Evolutionary conservation across 2,888 invertebrate species (phyloP), one percentile per base, ranked within the genome.

Genomic region (Drosophila maculinotata): DNA sequence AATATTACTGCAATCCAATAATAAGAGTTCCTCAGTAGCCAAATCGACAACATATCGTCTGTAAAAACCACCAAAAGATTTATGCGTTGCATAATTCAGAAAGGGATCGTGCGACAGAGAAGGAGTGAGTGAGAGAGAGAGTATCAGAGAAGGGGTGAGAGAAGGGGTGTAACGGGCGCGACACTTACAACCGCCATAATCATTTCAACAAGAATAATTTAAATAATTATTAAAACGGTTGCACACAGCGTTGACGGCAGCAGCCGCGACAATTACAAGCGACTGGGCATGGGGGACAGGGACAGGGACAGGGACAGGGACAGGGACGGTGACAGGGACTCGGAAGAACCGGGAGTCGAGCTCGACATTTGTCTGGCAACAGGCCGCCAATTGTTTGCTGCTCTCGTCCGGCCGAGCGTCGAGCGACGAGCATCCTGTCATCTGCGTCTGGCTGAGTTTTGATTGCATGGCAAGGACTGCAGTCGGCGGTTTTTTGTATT

Each of bases 131-230:
- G 30, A 17, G 33, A 15, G 10, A 6, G 30, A 12, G 36, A 3
- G n/a, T 5, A 20, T 45, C 2, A 2, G 4, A 20, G 20, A 20
- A 20, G 20, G 7, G n/a, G n/a, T n/a, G 35, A 9, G 25, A 20
- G 12, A 15, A 39, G 44, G 51, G 36, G 51, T n/a, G 66, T 12
- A 53, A 44, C 35, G 58, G 73, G 70, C 74, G 60, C 69, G 84
- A 82, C 77, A 79, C 82, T 82, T 85, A 87, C 84, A 82, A 80
- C 65, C 76, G 82, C 85, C 78, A 85, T 85, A 85, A 85, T 85
- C 74, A 85, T 85, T 88, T 86, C 88, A 89, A 89, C 88, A 89
- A 89, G 89, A 89, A 89, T 89, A 85, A 85, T 87, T 84, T 84
- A 84, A 84, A 87, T 87, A 87, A 85, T 82, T 87, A 85, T 89